Percentiles rank a stretch among this genome's conserved stretches.
Conservation (phyloP, 1,140 invertebrate species). For the Teleogryllus occipitalis region DNA sequence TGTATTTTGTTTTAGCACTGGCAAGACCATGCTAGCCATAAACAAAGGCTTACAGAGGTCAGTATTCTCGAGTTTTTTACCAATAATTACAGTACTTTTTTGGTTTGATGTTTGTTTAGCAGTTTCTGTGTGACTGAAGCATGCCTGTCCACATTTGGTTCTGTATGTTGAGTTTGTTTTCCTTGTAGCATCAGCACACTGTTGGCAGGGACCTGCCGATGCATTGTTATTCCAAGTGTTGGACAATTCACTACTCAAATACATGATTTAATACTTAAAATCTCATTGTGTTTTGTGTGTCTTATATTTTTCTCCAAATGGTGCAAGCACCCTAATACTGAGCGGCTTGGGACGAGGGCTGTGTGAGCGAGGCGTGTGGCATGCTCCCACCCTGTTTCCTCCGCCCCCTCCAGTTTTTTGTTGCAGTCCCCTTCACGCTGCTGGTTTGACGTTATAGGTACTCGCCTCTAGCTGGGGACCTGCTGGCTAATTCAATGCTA, state of each 20-base stretch:
- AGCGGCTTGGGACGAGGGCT: neutral
- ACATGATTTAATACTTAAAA: neutral
- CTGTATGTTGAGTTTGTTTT: constrained; percentile 15
- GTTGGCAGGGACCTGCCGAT: neutral
- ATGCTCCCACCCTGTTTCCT: neutral
- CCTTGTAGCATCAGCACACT: neutral
- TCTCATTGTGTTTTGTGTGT: neutral
- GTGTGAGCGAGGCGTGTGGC: neutral
- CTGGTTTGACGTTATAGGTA: constrained; percentile 54
- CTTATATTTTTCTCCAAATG: neutral
- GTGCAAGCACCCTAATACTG: neutral
- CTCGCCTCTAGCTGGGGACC: constrained; percentile 87
- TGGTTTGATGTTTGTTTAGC: constrained; percentile 27
- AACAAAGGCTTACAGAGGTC: constrained; percentile 83
- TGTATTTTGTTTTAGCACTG: constrained; percentile 58
- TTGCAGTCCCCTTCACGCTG: constrained; percentile 12
- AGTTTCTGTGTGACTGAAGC: constrained; percentile 21
- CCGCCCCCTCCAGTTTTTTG: neutral
- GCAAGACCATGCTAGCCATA: constrained; percentile 77
- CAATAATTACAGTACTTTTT: constrained; percentile 31
- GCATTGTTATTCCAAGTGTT: neutral
- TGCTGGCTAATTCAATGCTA: constrained; percentile 78
- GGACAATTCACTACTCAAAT: neutral
- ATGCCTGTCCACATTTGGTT: constrained; percentile 19
- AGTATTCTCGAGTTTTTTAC: constrained; percentile 39